Evolutionary conservation across 2,797 vertebrate species (phyloP), one percentile per base, ranked within the genome.

Genomic region (Acanthurus lineatus): DNA sequence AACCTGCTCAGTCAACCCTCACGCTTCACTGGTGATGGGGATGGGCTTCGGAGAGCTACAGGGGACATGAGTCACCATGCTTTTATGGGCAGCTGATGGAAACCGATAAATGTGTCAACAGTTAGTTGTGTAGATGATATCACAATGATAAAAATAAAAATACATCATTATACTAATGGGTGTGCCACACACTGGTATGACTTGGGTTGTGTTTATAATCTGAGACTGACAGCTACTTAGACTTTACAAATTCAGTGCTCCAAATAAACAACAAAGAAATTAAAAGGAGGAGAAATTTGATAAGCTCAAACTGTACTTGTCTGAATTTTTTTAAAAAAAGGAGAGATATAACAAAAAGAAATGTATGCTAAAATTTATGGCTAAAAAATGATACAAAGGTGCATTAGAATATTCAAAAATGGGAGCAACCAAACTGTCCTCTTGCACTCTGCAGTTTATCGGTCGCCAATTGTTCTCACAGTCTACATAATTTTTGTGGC

Each of bases 41-140:
- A 87, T 74, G 84, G 81, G 71, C 82, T 69, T 17, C 75, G 22
- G 64, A 20, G 81, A 38, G 69, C 71, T 52, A 22, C 77, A 35
- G 45, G 61, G 74, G 80, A 82, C 63, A 10, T 91, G 89, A 92
- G 62, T 91, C 90, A 91, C 42, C 0, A 0, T 9, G 42, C 20
- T 78, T 77, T 73, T 35, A 79, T 61, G 19, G 40, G 40, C 62
- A 69, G 79, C 87, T 76, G 68, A 15, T 54, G 58, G 63, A 73
- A 75, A 79, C 22, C 48, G 76, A 77, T 81, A 81, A 68, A 77
- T 42, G 22, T 73, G 63, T 72, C 75, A 6, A 9, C 52, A 19
- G 53, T 42, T 25, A 58, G 44, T 48, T 49, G n/a, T 51, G 42
- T 19, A 48, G 47, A 79, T 73, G 19, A 73, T 65, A 69, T 63